A percentile compares a stretch with the other conserved stretches of the same genome.
These are phyloP conservation scores for Cheilosia pagana DNA, from an alignment of 2,888 invertebrate genomes.

Conservation along the genomic window DNA sequence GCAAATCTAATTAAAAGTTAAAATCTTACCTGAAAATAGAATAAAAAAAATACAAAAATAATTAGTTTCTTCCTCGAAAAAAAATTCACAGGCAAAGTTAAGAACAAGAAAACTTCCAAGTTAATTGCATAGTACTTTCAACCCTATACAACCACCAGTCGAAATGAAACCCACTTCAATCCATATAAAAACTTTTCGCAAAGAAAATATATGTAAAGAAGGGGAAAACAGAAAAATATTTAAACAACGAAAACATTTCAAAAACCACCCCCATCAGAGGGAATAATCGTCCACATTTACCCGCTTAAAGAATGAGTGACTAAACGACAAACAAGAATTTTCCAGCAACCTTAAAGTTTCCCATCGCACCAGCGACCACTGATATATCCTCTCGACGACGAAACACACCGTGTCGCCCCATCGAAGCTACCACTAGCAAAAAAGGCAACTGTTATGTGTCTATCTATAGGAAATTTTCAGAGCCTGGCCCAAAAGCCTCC, in stretches of 20 bases:
- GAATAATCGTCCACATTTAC: slow-evolving; percentile 55
- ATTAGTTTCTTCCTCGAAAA: slow-evolving; percentile 33
- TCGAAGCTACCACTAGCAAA: slow-evolving; percentile 44
- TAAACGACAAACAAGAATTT: slow-evolving; percentile 54
- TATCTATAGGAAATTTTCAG: slow-evolving; percentile 59
- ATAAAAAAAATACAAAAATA: slow-evolving; percentile 33
- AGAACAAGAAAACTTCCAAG: slow-evolving; percentile 34
- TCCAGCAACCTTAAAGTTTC: slow-evolving; percentile 67
- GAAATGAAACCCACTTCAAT: slow-evolving; percentile 48
- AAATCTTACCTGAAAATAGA: slow-evolving; percentile 72
- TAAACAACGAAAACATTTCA: slow-evolving; percentile 21
- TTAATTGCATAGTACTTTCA: slow-evolving; percentile 66
- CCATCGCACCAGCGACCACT: slow-evolving; percentile 44
- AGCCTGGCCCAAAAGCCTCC: slow-evolving; percentile 29
- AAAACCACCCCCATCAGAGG: slow-evolving; percentile 35
- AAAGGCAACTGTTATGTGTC: slow-evolving; percentile 69
- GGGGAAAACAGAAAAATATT: slow-evolving; percentile 25
- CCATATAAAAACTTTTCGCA: slow-evolving; percentile 39
- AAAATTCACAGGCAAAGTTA: slow-evolving; percentile 33
- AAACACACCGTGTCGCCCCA: slow-evolving; percentile 5
- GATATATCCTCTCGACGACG: background rate
- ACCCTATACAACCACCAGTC: slow-evolving; percentile 32
- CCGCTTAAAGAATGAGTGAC: slow-evolving; percentile 58
- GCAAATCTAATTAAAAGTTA: slow-evolving; percentile 69
- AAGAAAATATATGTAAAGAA: slow-evolving; percentile 19